Evolutionary conservation across 2,113 vertebrate genomes (phyloP).

Genomic region (Bambusicola thoracicus): DNA sequence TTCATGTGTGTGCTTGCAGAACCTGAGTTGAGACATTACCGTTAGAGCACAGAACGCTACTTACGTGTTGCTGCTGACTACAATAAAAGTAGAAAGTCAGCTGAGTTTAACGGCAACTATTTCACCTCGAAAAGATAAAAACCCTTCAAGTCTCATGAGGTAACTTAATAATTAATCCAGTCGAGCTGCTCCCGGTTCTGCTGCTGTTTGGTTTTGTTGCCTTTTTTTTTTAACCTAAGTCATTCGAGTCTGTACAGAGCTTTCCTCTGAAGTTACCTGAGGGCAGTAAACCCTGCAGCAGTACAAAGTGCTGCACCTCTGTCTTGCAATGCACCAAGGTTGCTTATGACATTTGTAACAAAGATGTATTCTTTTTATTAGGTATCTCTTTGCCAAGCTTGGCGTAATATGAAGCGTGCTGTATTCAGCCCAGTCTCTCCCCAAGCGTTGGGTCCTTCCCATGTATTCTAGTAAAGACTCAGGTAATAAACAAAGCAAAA

Average conservation of each 20-base stretch:
- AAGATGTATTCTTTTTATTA: neutral
- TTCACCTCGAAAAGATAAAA: slow-evolving; percentile 20
- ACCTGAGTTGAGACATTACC: neutral
- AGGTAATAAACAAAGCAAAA: neutral
- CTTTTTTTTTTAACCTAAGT: neutral
- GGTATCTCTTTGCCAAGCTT: neutral
- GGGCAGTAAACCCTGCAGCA: neutral
- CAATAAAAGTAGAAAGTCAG: neutral
- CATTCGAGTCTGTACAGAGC: neutral
- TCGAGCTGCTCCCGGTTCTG: neutral
- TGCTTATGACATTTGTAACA: neutral
- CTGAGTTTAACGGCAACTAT: neutral
- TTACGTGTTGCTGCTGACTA: neutral
- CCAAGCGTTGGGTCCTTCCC: neutral
- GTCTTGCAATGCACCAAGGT: neutral
- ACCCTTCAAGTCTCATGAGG: neutral
- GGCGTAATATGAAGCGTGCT: neutral
- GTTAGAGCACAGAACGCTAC: neutral
- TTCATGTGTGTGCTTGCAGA: slow-evolving; percentile 27
- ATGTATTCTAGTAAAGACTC: neutral
- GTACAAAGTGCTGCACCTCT: neutral
- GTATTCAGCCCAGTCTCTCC: neutral
- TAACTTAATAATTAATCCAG: slow-evolving; percentile 14
- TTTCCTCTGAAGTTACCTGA: neutral
- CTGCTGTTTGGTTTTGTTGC: neutral